Percentiles rank a stretch among this genome's conserved stretches.
These are phyloP conservation scores for Nymphalis io DNA, from an alignment of 1,140 invertebrate genomes.

Conservation along the genomic window DNA sequence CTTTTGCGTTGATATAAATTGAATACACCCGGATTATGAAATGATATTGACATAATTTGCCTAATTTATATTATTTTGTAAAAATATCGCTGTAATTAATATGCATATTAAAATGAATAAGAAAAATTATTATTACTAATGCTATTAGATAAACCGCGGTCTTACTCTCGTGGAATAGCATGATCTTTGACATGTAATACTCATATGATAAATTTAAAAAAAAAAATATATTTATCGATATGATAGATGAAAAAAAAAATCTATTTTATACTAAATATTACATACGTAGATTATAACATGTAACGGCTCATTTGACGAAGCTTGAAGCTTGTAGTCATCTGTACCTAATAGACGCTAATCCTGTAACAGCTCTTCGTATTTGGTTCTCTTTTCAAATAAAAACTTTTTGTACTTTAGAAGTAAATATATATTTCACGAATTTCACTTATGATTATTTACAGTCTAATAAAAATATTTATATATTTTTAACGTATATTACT, in stretches of 20 bases:
- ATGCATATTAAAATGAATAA: constrained; percentile 3
- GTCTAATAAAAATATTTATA: no score
- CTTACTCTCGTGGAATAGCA: constrained; percentile 1
- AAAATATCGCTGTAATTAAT: constrained; percentile 10
- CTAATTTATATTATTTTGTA: constrained; percentile 5
- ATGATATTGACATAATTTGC: background rate
- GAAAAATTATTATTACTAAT: background rate
- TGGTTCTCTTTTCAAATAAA: background rate
- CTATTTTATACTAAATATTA: constrained; percentile 75
- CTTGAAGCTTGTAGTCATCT: constrained; percentile 61
- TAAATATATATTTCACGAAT: background rate
- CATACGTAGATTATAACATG: constrained; percentile 31
- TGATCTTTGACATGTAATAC: constrained; percentile 31
- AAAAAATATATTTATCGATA: constrained; percentile 48
- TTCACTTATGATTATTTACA: background rate
- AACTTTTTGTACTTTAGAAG: background rate
- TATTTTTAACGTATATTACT: no score
- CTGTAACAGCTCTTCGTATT: background rate
- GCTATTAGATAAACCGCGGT: background rate
- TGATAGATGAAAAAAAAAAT: constrained; percentile 65
- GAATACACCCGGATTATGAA: constrained; percentile 5
- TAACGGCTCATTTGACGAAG: constrained; percentile 58
- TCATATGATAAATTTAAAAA: constrained; percentile 31
- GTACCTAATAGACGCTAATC: constrained; percentile 38
- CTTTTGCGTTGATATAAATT: background rate